Base-by-base conservation (phyloP, 2,888 invertebrate genomes). In the Drosophila siamana region DNA sequence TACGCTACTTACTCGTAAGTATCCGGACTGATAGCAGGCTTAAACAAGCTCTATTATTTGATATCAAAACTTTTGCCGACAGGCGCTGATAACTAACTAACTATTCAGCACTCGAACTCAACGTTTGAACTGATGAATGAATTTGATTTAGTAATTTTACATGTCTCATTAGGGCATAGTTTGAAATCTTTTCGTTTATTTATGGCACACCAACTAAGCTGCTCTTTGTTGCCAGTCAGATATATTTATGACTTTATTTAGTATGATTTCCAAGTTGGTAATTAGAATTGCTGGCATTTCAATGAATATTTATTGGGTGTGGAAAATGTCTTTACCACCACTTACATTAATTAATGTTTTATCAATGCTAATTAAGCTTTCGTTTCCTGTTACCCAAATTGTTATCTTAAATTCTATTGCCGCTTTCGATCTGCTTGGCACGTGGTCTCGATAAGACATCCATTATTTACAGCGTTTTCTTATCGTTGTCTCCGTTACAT, bases 21-120 rank as follows among this genome's bases (percentile, higher is more conserved):
- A 56, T 41, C 11, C 33, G 11, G 6, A 33, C 52, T 48, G 71
- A 74, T 76, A 69, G 64, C 28, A 30, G 8, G 9, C 30, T 38
- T 13, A 47, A 56, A 30, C 43, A 52, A 40, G 46, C 30, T 57
- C 30, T 16, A 54, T 33, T 55, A 40, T 38, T 52, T 43, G 52
- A 50, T 62, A 54, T 30, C 57, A 44, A 40, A 8, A 38, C 15
- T 33, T 28, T 22, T 15, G 30, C 38, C 16, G 47, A 44, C 4
- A 33, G 6, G 9, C 33, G 33, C 36, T 68, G 57, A 66, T 72
- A 72, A 47, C 13, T 38, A 15, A n/a, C n/a, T n/a, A n/a, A n/a
- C 19, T 19, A 19, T 51, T 36, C 24, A 22, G n/a, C 11, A 47
- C 56, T 63, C 11, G 19, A 54, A 26, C 19, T 1, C 19, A 1